phyloP scores from a whole-genome alignment of 2,888 invertebrate genomes.

The Chorisops tibialis region DNA sequence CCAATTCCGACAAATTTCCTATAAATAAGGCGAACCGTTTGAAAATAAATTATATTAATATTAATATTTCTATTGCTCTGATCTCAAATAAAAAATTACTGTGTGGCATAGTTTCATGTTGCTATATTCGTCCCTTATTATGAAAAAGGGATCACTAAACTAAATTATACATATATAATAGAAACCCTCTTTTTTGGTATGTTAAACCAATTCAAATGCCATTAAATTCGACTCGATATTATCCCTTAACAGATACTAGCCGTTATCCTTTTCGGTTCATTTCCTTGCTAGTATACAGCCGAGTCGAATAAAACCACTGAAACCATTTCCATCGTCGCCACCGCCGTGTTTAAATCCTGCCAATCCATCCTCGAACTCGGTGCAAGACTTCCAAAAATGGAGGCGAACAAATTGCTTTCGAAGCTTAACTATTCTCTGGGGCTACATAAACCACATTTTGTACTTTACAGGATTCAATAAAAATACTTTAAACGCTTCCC shows the following conservation, averaged over 20 bases:
- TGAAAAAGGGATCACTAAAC: conserved; percentile 23
- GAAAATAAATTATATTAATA: too few species aligned
- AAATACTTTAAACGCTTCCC: conserved; percentile 33
- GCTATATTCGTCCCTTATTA: too few species aligned
- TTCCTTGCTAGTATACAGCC: not conserved
- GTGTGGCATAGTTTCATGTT: too few species aligned
- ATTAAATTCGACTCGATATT: conserved; percentile 31
- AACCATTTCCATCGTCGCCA: not conserved
- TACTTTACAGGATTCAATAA: conserved; percentile 33
- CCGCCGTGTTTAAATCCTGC: not conserved
- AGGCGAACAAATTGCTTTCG: conserved; percentile 31
- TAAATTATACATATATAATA: conserved; percentile 33
- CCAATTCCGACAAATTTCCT: too few species aligned
- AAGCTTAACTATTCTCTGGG: conserved; percentile 32
- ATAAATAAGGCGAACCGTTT: too few species aligned
- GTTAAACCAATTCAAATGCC: conserved; percentile 26
- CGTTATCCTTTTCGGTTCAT: conserved; percentile 11
- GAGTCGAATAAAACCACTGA: conserved; percentile 4
- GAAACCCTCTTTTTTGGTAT: conserved; percentile 29
- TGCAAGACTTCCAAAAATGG: conserved; percentile 8
- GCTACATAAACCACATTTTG: conserved; percentile 31
- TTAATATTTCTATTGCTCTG: too few species aligned
- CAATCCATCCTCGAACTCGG: not conserved
- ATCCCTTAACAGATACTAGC: conserved; percentile 17
- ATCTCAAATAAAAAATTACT: too few species aligned